phyloP scores from a whole-genome alignment of 2,113 vertebrate genomes.

The Erpornis zantholeuca region DNA sequence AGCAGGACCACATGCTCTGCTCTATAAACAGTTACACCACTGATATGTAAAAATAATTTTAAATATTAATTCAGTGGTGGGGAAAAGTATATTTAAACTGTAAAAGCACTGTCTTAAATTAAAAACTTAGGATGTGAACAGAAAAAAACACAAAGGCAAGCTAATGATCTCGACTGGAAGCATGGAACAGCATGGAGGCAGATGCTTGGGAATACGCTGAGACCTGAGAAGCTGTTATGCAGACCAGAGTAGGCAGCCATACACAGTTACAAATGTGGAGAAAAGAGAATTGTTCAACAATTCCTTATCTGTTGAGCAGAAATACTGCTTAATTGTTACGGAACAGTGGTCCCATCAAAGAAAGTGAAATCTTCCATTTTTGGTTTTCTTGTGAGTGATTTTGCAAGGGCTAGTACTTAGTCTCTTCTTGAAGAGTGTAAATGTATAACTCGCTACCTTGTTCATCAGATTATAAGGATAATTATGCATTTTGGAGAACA shows the following conservation, averaged over 20 bases:
- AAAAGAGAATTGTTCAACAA: neutral
- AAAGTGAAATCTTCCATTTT: neutral
- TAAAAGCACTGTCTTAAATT: neutral
- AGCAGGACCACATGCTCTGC: neutral
- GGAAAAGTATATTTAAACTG: neutral
- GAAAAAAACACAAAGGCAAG: neutral
- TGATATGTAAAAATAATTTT: neutral
- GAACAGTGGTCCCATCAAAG: neutral
- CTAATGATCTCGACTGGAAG: neutral
- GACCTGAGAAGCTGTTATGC: neutral
- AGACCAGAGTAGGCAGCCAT: neutral
- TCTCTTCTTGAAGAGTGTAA: neutral
- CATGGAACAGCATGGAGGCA: neutral
- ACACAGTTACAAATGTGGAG: fast-evolving
- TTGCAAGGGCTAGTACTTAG: neutral
- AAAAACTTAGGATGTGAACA: neutral
- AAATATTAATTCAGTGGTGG: neutral
- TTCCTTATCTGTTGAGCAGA: neutral
- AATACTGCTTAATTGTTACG: neutral
- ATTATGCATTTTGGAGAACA: neutral
- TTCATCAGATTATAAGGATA: neutral
- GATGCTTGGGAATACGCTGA: neutral
- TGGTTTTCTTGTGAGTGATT: neutral
- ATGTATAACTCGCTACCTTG: neutral
- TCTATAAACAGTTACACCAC: neutral